Conservation (phyloP, 2,888 invertebrate species). For the Scaptomyza polygonia region DNA sequence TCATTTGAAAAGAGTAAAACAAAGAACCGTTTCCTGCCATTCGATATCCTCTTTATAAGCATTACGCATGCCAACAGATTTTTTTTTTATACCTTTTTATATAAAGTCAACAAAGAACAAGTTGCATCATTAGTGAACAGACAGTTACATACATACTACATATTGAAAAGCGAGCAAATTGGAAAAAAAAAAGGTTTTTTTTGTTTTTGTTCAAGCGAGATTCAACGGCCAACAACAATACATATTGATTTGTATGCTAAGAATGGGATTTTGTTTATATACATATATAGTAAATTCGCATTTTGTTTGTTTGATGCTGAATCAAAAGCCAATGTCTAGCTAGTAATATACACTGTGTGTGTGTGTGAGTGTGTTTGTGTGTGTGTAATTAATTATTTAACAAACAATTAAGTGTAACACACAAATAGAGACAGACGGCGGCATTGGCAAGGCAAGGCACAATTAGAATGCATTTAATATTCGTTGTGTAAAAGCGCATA, state of each 20-base stretch:
- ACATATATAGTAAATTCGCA: neutral
- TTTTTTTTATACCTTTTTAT: too few species aligned
- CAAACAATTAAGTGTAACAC: slow-evolving; percentile 64
- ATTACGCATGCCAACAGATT: too few species aligned
- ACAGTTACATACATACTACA: neutral
- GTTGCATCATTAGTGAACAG: slow-evolving; percentile 1
- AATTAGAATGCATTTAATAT: slow-evolving; percentile 62
- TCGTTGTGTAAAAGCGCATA: slow-evolving; percentile 17
- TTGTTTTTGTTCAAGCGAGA: slow-evolving; percentile 1
- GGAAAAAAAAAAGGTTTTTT: neutral
- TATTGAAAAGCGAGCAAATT: neutral
- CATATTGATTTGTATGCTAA: neutral
- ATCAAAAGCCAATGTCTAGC: slow-evolving; percentile 52
- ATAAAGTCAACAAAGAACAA: neutral
- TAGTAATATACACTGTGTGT: too few species aligned
- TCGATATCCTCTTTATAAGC: too few species aligned
- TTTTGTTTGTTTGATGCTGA: slow-evolving; percentile 1
- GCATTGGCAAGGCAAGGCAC: slow-evolving; percentile 49
- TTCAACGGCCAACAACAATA: neutral
- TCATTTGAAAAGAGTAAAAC: too few species aligned
- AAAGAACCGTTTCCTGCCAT: too few species aligned
- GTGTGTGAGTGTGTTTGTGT: slow-evolving; percentile 13
- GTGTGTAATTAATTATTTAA: slow-evolving; percentile 69
- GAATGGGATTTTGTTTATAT: neutral
- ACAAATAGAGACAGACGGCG: slow-evolving; percentile 1